A percentile compares a stretch with the other conserved stretches of the same genome.
These are phyloP conservation scores for Protophormia terraenovae DNA, from an alignment of 2,888 invertebrate genomes.

Conservation along the genomic window DNA sequence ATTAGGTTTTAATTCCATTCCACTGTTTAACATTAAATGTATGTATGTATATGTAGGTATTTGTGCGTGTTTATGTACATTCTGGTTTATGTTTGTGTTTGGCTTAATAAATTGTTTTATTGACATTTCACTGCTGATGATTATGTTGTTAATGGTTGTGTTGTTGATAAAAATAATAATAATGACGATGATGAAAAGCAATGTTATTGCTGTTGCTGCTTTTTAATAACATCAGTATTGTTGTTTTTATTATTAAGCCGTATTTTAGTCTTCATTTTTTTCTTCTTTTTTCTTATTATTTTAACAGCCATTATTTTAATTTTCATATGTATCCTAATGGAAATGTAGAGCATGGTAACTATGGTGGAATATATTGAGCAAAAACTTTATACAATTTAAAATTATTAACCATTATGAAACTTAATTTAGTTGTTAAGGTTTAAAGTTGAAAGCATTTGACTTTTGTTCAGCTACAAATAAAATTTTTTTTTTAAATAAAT, in stretches of 20 bases:
- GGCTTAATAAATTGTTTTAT: conserved; percentile 70
- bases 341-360: neutral
- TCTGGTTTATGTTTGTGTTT: conserved; percentile 31
- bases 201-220: neutral
- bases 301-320: conserved; percentile 2
- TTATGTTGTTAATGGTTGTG: conserved; percentile 59
- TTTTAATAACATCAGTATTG: conserved; percentile 22
- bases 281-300: neutral
- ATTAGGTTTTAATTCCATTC: no score
- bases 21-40: no score
- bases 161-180: conserved; percentile 38
- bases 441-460: neutral
- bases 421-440: neutral
- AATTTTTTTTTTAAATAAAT: no score
- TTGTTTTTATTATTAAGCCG: conserved; percentile 19
- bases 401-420: neutral
- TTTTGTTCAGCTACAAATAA: neutral
- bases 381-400: neutral
- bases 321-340: neutral
- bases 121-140: conserved; percentile 64
- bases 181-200: conserved; percentile 18
- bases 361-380: no score
- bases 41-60: neutral
- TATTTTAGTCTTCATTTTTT: conserved; percentile 2
- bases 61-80: neutral